Evolutionary conservation across 2,113 vertebrate species (phyloP).

Genomic region (Geococcyx californianus): DNA sequence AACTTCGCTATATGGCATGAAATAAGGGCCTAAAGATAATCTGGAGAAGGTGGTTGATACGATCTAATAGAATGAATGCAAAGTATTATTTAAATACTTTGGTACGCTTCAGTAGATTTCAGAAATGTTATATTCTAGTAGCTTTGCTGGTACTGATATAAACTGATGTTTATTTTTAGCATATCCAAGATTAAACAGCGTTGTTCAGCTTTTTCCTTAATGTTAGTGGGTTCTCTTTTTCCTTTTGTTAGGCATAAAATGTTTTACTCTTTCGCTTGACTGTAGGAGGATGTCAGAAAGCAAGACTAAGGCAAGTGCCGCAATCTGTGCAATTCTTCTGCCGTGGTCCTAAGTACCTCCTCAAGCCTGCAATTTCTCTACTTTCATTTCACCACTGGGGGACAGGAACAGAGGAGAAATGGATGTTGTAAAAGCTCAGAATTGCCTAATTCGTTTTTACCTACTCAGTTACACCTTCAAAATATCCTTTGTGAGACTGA

Average conservation of each 20-base stretch:
- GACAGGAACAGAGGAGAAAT: not conserved
- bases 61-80: not conserved
- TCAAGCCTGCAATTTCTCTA: not conserved
- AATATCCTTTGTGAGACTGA: not conserved
- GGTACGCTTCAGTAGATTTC: not conserved
- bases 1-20: conserved; percentile 38
- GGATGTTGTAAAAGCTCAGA: not conserved
- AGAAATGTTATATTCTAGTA: not conserved
- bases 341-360: not conserved
- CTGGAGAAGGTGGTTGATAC: conserved; percentile 32
- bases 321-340: not conserved
- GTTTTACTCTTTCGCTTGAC: not conserved
- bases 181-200: not conserved
- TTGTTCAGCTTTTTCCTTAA: not conserved
- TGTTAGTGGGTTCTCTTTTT: not conserved
- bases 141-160: not conserved
- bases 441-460: not conserved
- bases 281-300: not conserved
- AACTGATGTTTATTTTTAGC: not conserved
- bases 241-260: not conserved
- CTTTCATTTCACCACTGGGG: not conserved
- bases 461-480: not conserved
- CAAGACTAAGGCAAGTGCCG: not conserved
- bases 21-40: conserved; percentile 42
- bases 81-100: conserved; percentile 19